These are phyloP conservation scores for Ormyrus labotus DNA, from an alignment of 2,888 invertebrate species.

Conservation along the genomic window DNA sequence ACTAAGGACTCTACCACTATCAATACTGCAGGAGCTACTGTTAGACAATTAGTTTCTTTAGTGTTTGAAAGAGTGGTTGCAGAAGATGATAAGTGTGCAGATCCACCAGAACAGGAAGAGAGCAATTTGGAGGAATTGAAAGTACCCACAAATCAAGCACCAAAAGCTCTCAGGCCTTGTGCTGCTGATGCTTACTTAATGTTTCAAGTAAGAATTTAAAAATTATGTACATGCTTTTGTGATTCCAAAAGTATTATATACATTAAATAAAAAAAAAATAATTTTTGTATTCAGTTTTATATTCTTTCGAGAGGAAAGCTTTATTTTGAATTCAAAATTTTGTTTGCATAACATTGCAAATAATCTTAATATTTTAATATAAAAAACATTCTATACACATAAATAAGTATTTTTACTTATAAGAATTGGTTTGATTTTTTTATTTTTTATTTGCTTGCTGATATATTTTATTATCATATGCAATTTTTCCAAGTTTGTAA, in stretches of 20 bases:
- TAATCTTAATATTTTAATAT: no score
- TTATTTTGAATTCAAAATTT: background rate
- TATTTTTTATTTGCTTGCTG: no score
- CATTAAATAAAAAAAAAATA: no score
- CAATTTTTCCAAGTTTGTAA: background rate
- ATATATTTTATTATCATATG: no score
- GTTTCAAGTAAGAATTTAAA: conserved; percentile 84
- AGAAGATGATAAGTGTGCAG: conserved; percentile 81
- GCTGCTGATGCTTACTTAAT: conserved; percentile 96
- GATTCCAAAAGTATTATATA: no score
- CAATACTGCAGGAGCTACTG: conserved; percentile 98
- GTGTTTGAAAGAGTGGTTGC: conserved; percentile 91
- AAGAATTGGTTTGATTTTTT: no score
- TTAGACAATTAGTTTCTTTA: conserved; percentile 94
- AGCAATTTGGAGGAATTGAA: conserved; percentile 88
- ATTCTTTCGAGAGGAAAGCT: background rate
- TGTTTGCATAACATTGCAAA: background rate
- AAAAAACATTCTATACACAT: no score
- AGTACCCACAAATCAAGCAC: conserved; percentile 85
- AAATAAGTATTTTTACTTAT: no score
- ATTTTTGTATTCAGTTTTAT: no score
- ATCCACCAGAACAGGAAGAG: conserved; percentile 70
- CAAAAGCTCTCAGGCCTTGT: conserved; percentile 90
- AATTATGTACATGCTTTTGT: conserved; percentile 11
- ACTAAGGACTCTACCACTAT: conserved; percentile 95